These are phyloP conservation scores for Megaustenia siamemsis DNA, from an alignment of 2,888 invertebrate genomes.

Conservation along the genomic window DNA sequence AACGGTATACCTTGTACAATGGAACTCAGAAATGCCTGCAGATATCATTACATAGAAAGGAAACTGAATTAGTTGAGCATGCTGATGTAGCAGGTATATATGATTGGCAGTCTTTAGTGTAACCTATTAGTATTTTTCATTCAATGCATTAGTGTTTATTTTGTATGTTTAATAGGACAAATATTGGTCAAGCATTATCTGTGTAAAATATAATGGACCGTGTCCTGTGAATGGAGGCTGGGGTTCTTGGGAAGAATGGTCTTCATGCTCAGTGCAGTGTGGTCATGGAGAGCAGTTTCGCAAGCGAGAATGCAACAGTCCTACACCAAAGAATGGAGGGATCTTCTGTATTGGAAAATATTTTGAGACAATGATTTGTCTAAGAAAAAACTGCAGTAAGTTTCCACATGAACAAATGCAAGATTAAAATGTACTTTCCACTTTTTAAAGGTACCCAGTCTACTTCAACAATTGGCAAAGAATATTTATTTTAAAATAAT, in stretches of 20 bases:
- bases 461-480: not conserved
- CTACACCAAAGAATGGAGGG: conserved; percentile 76
- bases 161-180: conserved; percentile 58
- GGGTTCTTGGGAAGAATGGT: conserved; percentile 56
- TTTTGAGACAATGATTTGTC: conserved; percentile 62
- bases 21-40: too few relatives aligned
- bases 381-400: conserved; percentile 44
- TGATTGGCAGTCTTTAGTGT: too few relatives aligned
- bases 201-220: conserved; percentile 60
- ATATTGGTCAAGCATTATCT: conserved; percentile 63
- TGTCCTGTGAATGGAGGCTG: conserved; percentile 61
- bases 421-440: too few relatives aligned
- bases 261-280: conserved; percentile 52
- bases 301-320: conserved; percentile 76
- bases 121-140: too few relatives aligned
- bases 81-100: too few relatives aligned
- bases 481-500: not conserved
- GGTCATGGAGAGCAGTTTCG: conserved; percentile 57
- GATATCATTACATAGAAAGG: too few relatives aligned
- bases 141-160: too few relatives aligned
- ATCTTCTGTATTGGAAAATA: conserved; percentile 70
- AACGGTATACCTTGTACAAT: too few relatives aligned
- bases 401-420: not conserved
- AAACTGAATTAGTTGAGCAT: too few relatives aligned
- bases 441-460: too few relatives aligned